These are phyloP conservation scores for Notiomystis cincta DNA, from an alignment of 2,113 vertebrate species.

Conservation along the genomic window DNA sequence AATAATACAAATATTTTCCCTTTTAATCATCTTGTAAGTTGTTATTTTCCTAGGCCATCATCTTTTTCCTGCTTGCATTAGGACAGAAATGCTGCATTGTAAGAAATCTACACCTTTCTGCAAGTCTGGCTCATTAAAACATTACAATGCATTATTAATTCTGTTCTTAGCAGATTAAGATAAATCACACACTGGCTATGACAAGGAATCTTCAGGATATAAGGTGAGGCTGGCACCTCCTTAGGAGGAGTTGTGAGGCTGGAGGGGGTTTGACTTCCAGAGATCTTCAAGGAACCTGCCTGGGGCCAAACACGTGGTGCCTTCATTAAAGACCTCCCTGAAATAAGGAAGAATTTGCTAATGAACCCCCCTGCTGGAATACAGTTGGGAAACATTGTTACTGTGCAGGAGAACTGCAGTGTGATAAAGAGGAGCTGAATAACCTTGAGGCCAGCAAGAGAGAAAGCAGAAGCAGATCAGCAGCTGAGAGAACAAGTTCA, in stretches of 20 bases:
- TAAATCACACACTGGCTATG: not conserved
- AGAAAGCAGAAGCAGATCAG: not conserved
- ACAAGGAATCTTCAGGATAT: not conserved
- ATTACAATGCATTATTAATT: not conserved
- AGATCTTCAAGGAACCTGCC: not conserved
- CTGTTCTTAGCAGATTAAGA: not conserved
- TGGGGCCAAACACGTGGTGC: not conserved
- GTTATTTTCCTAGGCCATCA: not conserved
- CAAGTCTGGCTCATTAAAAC: not conserved
- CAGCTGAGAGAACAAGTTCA: not conserved
- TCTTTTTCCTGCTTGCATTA: not conserved
- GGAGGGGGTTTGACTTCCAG: not conserved
- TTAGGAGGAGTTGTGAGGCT: not conserved
- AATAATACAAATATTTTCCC: not conserved
- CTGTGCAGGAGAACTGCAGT: not conserved
- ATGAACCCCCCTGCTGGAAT: not conserved
- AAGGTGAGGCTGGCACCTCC: not conserved
- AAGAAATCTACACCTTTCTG: not conserved
- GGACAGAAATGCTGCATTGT: not conserved
- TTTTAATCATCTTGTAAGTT: not conserved
- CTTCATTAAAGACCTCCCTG: not conserved
- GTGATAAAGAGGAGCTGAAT: not conserved
- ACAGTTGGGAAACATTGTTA: not conserved
- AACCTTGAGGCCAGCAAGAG: slow-evolving; percentile 17
- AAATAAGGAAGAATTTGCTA: slow-evolving; percentile 14